Conservation (phyloP, 2,113 vertebrate species). For the Pelmatolapia mariae region DNA sequence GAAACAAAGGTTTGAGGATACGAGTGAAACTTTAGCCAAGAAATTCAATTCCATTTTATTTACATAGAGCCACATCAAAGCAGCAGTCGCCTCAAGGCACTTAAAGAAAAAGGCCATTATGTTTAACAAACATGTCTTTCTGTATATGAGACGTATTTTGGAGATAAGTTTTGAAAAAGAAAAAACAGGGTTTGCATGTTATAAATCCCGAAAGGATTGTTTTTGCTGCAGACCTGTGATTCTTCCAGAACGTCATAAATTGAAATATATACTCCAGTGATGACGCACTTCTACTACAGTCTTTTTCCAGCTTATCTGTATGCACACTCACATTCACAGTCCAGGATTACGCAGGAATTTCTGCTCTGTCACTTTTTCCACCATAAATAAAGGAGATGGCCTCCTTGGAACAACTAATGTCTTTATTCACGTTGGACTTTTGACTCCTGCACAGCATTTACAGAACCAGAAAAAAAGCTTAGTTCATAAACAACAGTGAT, state of each 20-base stretch:
- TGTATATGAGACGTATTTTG: neutral
- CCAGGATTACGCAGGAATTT: neutral
- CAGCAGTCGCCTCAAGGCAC: neutral
- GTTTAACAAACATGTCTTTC: neutral
- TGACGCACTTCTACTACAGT: neutral
- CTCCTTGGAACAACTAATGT: neutral
- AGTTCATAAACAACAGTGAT: neutral
- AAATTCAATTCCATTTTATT: neutral
- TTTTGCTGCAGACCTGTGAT: neutral
- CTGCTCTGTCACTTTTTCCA: neutral
- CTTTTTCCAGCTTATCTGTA: neutral
- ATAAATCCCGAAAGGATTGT: neutral
- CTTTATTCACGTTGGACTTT: neutral
- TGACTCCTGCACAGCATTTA: neutral
- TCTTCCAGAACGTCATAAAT: neutral
- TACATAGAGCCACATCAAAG: neutral
- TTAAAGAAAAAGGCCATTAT: neutral
- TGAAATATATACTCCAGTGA: neutral
- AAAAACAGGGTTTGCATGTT: neutral
- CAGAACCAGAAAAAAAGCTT: neutral
- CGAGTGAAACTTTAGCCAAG: neutral
- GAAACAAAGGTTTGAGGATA: neutral
- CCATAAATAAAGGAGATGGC: neutral
- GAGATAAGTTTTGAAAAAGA: neutral
- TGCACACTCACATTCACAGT: neutral